Conservation (phyloP, 2,797 vertebrate genomes). For the Moxostoma hubbsi region DNA sequence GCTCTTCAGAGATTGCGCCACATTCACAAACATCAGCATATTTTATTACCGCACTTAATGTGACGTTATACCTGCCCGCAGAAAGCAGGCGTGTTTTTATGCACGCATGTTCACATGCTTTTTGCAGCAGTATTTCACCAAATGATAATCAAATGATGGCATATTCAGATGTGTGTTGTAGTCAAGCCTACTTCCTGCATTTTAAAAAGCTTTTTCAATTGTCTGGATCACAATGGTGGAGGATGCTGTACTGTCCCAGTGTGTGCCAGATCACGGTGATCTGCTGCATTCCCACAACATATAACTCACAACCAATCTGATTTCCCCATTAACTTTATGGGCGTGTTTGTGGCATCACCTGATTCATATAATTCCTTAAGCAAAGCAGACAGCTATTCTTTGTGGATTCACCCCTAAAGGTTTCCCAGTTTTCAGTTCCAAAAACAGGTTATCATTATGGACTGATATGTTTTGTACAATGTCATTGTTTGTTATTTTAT, state of each 20-base stretch:
- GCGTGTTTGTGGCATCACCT: background rate
- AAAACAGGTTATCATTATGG: background rate
- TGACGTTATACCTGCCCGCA: background rate
- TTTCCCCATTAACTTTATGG: background rate
- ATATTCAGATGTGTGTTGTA: background rate
- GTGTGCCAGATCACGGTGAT: background rate
- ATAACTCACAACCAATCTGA: background rate
- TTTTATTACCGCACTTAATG: background rate
- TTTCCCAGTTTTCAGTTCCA: background rate
- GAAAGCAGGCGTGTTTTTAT: background rate
- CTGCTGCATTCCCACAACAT: background rate
- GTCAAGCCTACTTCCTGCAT: background rate
- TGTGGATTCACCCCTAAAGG: background rate
- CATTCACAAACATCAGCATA: background rate
- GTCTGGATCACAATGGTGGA: background rate
- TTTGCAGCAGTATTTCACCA: background rate
- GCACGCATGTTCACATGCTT: no score
- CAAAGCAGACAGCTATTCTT: background rate
- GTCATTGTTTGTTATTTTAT: slow-evolving; percentile 10
- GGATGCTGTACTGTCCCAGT: background rate
- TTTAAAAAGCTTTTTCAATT: background rate
- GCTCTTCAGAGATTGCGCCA: no score
- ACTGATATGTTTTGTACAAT: background rate
- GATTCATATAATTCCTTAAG: background rate
- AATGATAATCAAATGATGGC: background rate